A percentile compares a stretch with the other conserved stretches of the same genome.
Evolutionary conservation across 2,888 invertebrate species (phyloP).

Genomic region (Thecophora atra): DNA sequence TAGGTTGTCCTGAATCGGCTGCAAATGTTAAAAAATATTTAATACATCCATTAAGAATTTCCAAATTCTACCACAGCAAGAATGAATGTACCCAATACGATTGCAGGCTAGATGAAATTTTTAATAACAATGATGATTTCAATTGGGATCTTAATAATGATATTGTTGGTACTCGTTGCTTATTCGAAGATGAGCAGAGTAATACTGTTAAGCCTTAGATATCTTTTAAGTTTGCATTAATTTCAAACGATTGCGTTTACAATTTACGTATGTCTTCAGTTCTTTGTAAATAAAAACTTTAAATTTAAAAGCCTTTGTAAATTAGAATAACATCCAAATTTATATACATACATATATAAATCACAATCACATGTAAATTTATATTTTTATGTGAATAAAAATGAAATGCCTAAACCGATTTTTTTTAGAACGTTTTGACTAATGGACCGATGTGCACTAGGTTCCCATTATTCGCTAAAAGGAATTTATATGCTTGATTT

Average conservation of each 20-base stretch:
- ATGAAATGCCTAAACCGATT: too few relatives aligned
- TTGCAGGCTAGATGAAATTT: constrained; percentile 32
- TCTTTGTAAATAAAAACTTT: not conserved
- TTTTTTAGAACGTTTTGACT: too few relatives aligned
- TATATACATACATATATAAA: too few relatives aligned
- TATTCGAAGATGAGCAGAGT: constrained; percentile 61
- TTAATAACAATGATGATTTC: constrained; percentile 53
- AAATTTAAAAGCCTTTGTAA: not conserved
- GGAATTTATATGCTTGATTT: too few relatives aligned
- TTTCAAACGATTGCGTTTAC: constrained; percentile 1
- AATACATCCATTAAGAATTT: constrained; percentile 6
- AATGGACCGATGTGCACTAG: too few relatives aligned
- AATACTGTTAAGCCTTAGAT: constrained; percentile 52
- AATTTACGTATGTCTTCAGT: not conserved
- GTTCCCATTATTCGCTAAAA: too few relatives aligned
- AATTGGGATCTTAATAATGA: constrained; percentile 63
- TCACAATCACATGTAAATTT: not conserved
- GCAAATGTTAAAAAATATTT: not conserved
- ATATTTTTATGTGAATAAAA: too few relatives aligned
- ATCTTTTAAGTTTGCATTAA: not conserved
- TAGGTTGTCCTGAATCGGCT: constrained; percentile 52
- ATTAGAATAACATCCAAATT: too few relatives aligned
- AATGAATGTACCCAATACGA: not conserved
- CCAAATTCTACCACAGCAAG: not conserved
- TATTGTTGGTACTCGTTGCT: constrained; percentile 61